phyloP scores from a whole-genome alignment of 2,888 invertebrate genomes.

The Anticlea derivata region DNA sequence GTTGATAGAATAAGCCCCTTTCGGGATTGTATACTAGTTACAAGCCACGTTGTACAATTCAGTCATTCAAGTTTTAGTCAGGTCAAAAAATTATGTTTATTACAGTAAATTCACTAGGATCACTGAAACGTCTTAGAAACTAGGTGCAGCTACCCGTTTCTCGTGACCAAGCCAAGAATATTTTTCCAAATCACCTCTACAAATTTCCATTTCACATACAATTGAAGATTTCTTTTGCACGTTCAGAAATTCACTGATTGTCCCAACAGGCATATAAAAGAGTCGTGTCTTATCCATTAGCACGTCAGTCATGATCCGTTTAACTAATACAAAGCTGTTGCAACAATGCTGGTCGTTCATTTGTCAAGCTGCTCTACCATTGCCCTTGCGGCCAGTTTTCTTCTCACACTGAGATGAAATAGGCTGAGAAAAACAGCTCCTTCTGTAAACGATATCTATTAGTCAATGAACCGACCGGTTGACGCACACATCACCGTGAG shows the following conservation, averaged over 20 bases:
- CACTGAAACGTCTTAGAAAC: too few species aligned
- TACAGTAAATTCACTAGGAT: too few species aligned
- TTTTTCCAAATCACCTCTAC: too few species aligned
- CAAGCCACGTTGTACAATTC: too few species aligned
- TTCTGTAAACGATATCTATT: neutral
- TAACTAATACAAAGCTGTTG: slow-evolving; percentile 61
- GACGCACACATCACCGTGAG: too few species aligned
- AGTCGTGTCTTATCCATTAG: slow-evolving; percentile 34
- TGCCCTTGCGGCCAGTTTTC: slow-evolving; percentile 34
- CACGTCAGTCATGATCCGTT: slow-evolving; percentile 54
- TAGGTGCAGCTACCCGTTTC: too few species aligned
- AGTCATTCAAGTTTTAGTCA: too few species aligned
- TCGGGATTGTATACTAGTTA: too few species aligned
- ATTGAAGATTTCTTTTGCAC: slow-evolving; percentile 8
- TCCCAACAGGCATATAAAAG: slow-evolving; percentile 32
- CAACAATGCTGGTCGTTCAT: slow-evolving; percentile 62
- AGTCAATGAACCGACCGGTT: too few species aligned
- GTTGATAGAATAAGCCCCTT: too few species aligned
- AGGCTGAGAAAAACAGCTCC: slow-evolving; percentile 7
- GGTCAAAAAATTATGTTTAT: too few species aligned
- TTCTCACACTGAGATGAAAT: slow-evolving; percentile 12
- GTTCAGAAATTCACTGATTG: slow-evolving; percentile 8
- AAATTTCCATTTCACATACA: neutral
- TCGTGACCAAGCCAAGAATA: too few species aligned
- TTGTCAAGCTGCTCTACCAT: slow-evolving; percentile 61